Percentiles rank a stretch among this genome's conserved stretches.
Evolutionary conservation across 2,113 vertebrate genomes (phyloP).

Genomic region (Desmodus rotundus): DNA sequence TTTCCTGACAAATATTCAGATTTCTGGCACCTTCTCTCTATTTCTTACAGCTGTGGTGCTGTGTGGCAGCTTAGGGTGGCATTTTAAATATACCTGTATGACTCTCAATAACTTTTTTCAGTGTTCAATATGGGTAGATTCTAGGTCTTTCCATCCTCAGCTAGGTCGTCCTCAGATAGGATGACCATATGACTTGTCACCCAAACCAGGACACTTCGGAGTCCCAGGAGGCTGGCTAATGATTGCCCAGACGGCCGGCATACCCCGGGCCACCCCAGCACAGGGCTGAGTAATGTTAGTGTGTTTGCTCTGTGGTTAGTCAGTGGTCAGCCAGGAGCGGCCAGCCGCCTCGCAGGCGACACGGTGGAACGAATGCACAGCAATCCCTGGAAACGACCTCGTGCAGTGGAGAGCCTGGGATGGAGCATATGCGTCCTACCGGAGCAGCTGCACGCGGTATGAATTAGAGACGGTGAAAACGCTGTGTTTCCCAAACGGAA

Average conservation of each 20-base stretch:
- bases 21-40: neutral
- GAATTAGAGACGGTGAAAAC: neutral
- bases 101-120: neutral
- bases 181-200: neutral
- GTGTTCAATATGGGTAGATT: no score
- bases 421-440: rapidly evolving
- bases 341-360: neutral
- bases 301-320: neutral
- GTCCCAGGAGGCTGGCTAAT: neutral
- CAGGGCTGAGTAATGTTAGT: neutral
- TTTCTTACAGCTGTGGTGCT: neutral
- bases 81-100: neutral
- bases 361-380: neutral
- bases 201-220: neutral
- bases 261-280: neutral
- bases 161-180: no score
- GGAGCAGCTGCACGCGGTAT: rapidly evolving
- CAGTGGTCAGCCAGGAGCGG: neutral
- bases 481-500: neutral
- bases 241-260: neutral
- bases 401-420: rapidly evolving
- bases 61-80: neutral
- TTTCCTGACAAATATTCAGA: neutral
- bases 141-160: neutral
- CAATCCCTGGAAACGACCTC: neutral